Base-by-base conservation (phyloP, 2,113 vertebrate genomes). In the Lophius piscatorius region DNA sequence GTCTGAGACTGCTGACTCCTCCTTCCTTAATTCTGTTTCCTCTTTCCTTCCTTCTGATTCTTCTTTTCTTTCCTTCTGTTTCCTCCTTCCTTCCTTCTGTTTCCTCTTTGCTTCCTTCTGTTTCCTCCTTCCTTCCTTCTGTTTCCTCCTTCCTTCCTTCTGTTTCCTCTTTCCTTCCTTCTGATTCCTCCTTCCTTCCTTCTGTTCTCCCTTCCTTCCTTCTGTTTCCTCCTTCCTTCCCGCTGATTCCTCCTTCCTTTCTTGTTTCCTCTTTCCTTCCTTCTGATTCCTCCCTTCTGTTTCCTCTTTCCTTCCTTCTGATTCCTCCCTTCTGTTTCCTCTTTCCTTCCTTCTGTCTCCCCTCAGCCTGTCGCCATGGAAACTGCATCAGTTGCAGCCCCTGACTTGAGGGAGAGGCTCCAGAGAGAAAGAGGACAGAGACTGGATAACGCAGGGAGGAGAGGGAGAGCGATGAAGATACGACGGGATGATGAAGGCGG, bases 301-400 rank as follows among this genome's bases (percentile, higher is more conserved):
- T 4, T 13, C 24, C 24, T 42, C 26, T 10, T n/a, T 4, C 7
- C n/a, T 17, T 26, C 31, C 31, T 21, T 13, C 21, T 33, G 4
- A 1, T 11, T 28, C 14, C 17, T 33, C 18, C 18, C 21, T 36
- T 18, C 17, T 21, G 1, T n/a, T 14, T 7, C 33, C 1, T 1
- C 31, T 2, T 2, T 33, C 16, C 16, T 5, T 24, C 3, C 13
- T 41, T 10, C 33, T 34, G 16, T 50, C 54, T 52, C 35, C 45
- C 26, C 20, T 52, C 46, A 7, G 26, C 54, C 52, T 45, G 74
- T 83, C 39, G 17, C 70, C 65, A 78, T 71, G 66, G 77, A 70
- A 80, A 83, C 81, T 58, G 66, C 73, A 77, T 80, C 76, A 68
- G 73, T n/a, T n/a, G n/a, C 62, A 64, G 5, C 62, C 68, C 41